Base-by-base conservation (phyloP, 2,888 invertebrate genomes). In the Lithodes maja region DNA sequence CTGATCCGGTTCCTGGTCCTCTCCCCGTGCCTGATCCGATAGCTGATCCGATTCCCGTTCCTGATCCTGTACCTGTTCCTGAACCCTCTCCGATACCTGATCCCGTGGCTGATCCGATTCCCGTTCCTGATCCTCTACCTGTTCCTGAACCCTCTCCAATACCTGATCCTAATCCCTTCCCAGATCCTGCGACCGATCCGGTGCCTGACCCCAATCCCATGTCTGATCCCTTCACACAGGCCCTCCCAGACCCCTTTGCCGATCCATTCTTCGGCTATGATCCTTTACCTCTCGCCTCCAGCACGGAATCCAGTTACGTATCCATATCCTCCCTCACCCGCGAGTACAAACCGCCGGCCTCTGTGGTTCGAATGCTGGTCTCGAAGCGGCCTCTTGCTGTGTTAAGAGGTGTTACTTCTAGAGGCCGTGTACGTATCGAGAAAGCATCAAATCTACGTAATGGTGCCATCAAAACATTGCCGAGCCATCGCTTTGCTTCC, bases 261-360 rank as follows among this genome's bases (percentile, higher is more conserved):
- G 71, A 71, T n/a, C 71, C 71, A n/a, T 71, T 71, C 71, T 71
- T 71, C n/a, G 71, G 71, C 17, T 71, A 71, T n/a, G 71, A 71
- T n/a, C 71, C 71, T 3, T 15, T n/a, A 7, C 5, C 61, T 7
- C 61, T 12, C 61, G 12, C 12, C 61, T 7, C 61, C 61, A 61
- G 61, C 12, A 61, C 12, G 5, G 71, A 71, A n/a, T 71, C 71
- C 71, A 71, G 71, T n/a, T 71, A 71, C n/a, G 15, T 71, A n/a
- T 3, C 71, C 9, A 9, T 71, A 9, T 71, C 71, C 7, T 71
- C 71, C 15, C 71, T 71, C 15, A n/a, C 71, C 71, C 71, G 71
- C 15, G 71, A 71, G n/a, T 71, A 71, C 71, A 71, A 71, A n/a
- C 71, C 71, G 3, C 71, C 71, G 3, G 7, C 71, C 9, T 71